Evolutionary conservation across 1,140 invertebrate species (phyloP).

Genomic region (Aphaenogaster rudis): DNA sequence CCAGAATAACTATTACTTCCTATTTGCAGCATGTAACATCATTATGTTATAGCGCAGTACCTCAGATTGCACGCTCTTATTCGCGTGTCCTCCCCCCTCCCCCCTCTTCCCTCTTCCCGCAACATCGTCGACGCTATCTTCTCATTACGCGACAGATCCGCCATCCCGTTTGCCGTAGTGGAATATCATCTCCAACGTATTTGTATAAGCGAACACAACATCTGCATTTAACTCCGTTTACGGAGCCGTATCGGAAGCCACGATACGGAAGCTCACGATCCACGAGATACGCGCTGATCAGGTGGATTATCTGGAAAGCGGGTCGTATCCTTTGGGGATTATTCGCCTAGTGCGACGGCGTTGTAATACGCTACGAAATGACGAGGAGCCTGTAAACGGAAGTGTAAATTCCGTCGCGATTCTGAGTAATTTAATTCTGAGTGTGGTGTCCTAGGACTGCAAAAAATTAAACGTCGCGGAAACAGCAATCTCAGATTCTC

Average conservation of each 20-base stretch:
- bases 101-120: neutral
- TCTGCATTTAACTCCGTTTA: slow-evolving; percentile 33
- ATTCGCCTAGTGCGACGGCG: neutral
- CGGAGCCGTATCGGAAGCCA: slow-evolving; percentile 18
- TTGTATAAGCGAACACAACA: slow-evolving; percentile 24
- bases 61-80: slow-evolving; percentile 15
- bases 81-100: neutral
- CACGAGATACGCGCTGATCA: slow-evolving; percentile 44
- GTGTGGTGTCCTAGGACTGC: neutral
- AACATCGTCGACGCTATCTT: slow-evolving; percentile 13
- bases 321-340: slow-evolving; percentile 51
- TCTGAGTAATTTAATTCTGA: slow-evolving; percentile 23
- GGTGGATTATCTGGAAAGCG: slow-evolving; percentile 40
- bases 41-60: slow-evolving; percentile 7
- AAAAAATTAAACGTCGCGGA: neutral
- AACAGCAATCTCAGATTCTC: neutral
- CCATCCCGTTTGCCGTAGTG: slow-evolving; percentile 10
- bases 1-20: neutral
- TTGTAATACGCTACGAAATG: slow-evolving; percentile 24
- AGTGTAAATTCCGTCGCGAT: slow-evolving; percentile 9
- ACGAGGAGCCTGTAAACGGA: slow-evolving; percentile 9
- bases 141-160: slow-evolving; percentile 40
- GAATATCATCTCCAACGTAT: slow-evolving; percentile 14
- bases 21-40: slow-evolving; percentile 22
- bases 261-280: slow-evolving; percentile 13